These are phyloP conservation scores for Caenorhabditis inopinata DNA, from an alignment of 1,140 invertebrate genomes.

Conservation along the genomic window DNA sequence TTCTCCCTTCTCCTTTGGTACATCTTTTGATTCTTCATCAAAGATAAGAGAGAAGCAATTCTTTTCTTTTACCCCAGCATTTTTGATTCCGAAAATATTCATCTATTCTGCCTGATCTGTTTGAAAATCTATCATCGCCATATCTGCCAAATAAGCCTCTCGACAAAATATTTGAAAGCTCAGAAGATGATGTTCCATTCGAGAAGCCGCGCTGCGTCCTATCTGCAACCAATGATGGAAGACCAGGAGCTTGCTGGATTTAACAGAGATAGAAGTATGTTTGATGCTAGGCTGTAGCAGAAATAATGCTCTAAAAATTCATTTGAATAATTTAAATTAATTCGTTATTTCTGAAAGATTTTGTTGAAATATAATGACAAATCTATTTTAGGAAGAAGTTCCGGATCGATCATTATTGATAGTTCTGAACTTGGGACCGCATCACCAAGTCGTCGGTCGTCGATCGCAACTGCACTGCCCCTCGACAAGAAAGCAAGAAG, in stretches of 20 bases:
- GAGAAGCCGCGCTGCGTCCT: background rate
- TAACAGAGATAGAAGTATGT: constrained; percentile 8
- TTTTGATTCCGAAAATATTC: too few species aligned
- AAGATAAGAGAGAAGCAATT: too few species aligned
- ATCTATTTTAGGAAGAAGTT: background rate
- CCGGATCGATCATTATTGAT: background rate
- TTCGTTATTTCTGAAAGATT: too few species aligned
- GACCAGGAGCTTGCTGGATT: background rate
- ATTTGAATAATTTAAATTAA: background rate
- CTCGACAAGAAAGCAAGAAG: background rate
- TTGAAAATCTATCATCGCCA: too few species aligned
- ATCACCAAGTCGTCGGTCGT: background rate
- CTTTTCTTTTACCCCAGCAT: background rate
- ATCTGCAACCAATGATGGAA: constrained; percentile 5
- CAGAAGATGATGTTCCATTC: constrained; percentile 20
- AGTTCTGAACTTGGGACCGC: background rate
- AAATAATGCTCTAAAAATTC: too few species aligned
- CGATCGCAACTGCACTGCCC: background rate
- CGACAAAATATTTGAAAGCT: background rate
- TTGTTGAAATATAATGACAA: too few species aligned
- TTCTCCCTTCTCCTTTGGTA: background rate
- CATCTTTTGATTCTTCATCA: too few species aligned
- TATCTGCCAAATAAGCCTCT: too few species aligned
- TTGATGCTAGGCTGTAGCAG: too few species aligned
- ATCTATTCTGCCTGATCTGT: too few species aligned